Percentiles rank a stretch among this genome's conserved stretches.
phyloP scores from a whole-genome alignment of 2,113 vertebrate genomes.

The Epinephelus moara region DNA sequence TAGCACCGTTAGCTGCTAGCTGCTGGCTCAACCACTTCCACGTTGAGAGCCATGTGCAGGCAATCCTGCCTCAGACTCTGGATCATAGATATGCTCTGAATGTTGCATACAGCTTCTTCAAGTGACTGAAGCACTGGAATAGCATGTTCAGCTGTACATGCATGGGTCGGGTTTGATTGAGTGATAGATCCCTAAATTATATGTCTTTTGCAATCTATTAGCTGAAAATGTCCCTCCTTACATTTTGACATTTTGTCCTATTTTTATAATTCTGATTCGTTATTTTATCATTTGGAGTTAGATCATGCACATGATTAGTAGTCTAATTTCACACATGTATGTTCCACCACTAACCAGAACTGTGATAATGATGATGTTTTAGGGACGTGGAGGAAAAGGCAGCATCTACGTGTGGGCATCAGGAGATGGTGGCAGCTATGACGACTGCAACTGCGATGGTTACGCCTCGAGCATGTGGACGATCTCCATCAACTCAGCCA shows the following conservation, averaged over 20 bases:
- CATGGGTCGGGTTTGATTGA: background rate
- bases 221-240: background rate
- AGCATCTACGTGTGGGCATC: conserved; percentile 99
- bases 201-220: background rate
- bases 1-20: no score
- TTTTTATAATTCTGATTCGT: background rate
- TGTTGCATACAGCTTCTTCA: background rate
- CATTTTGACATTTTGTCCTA: background rate
- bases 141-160: background rate
- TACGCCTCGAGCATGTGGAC: conserved; percentile 99
- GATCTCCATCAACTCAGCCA: conserved; percentile 99
- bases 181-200: background rate
- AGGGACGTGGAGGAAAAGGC: conserved; percentile 96
- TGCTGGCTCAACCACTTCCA: no score
- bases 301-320: background rate
- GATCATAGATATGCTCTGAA: no score
- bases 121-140: background rate
- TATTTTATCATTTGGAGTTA: background rate
- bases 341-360: background rate
- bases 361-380: conserved; percentile 40
- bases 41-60: no score
- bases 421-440: conserved; percentile 97
- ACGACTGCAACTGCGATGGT: conserved; percentile 98
- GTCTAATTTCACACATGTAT: background rate
- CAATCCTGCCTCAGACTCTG: no score